Evolutionary conservation across 2,113 vertebrate genomes (phyloP), one percentile per base, ranked within the genome.

Genomic region (Myrmophylax atrothorax): DNA sequence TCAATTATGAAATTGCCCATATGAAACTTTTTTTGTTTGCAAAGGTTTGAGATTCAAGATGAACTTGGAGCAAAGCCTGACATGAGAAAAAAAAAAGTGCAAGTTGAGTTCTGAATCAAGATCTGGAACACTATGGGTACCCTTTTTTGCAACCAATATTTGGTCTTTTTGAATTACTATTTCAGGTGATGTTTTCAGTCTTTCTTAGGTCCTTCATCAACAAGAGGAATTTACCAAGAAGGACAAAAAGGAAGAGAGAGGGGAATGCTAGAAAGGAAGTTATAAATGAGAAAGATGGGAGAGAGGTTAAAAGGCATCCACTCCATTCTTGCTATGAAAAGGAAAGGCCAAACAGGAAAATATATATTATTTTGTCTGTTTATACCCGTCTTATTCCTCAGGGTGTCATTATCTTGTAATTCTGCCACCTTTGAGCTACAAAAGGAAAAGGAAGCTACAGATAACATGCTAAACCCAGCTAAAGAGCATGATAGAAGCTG

Each of bases 241-340:
- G 12, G 37, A 6, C 1, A 47, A 28, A 58, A 67, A 24, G 35
- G 12, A 20, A 28, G 5, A 3, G 2, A 1, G 2, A 1, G 3
- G 18, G 6, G 7, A 12, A 31, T 33, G 3, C 19, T 46, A 5
- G 25, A 63, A 74, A 12, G 31, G 19, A 84, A 25, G 2, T 53
- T 58, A 8, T 0, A 37, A 58, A 42, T 24, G 7, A 23, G 10
- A 5, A 64, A 29, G 26, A 62, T 11, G 2, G 1, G 19, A 84
- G 26, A 42, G 28, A 8, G 6, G 14, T 76, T 52, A 56, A 80
- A 84, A 91, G 26, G 6, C 13, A 46, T 18, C 33, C 29, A 20
- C 23, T 8, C 1, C 6, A 38, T 67, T 69, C 42, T 55, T 3
- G 3, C 37, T 37, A 3, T 60, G 47, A 46, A 84, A 78, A 33